Base-by-base conservation (phyloP, 2,113 vertebrate genomes). In the Sus scrofa region DNA sequence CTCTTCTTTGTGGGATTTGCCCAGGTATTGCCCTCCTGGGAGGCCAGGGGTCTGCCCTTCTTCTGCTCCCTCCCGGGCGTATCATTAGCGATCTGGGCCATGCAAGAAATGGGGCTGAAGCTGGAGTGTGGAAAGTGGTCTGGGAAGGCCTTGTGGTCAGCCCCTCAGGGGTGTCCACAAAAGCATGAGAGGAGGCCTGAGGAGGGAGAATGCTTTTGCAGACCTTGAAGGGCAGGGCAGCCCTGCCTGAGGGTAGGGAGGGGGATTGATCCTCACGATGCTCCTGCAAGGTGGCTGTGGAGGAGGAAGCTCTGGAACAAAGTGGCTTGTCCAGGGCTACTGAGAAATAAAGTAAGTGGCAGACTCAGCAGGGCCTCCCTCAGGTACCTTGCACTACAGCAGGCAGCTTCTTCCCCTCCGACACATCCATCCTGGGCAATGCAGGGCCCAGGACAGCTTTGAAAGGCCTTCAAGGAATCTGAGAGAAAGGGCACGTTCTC, bases 1-100 rank as follows among this genome's bases (percentile, higher is more conserved):
- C 99, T 99, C 81, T 99, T 99, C 99, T 99, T 99, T 2, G 99
- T 99, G 91, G 99, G 99, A 86, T 99, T 99, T 50, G 99, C 99
- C 1, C 99, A 99, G 99, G 99, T 99, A 98, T 95, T 81, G 58
- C 1, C 52, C 62, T 62, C 20, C 16, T 0, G 32, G 63, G 52
- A 71, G 65, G 71, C 65, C 44, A 56, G 62, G 50, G 34, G 27
- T 67, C 74, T 79, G 52, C n/a, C 67, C 50, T 24, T 85, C 67
- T 65, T 15, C 37, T 0, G 0, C 19, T 30, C 34, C 71, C 44
- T 92, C 30, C 50, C 37, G 56, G 56, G 60, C 9, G 13, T 22
- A 30, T 50, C 56, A 9, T 50, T 37, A 81, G 77, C 75, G 79
- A 50, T 30, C 26, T 63, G 65, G 62, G 73, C 32, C 50, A 16